Base-by-base conservation (phyloP, 23 tunicate genomes). In the Styela clava region DNA sequence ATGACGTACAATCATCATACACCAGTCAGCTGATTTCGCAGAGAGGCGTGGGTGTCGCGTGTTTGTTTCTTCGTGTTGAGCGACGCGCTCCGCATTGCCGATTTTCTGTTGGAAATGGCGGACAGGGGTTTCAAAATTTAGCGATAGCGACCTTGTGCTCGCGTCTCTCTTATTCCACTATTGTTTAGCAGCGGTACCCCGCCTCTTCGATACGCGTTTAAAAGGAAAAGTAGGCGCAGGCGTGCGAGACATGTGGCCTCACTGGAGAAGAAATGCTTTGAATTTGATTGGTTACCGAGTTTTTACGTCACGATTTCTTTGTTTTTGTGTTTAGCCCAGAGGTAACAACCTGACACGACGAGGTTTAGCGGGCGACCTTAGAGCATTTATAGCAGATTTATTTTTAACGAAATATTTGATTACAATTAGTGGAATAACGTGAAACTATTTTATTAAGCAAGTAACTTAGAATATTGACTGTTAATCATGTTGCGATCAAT, bases 231-330 rank as follows among this genome's bases (percentile, higher is more conserved):
- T 19, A 34, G 16, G 35, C 77, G 77, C 24, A 71, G 35, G 77
- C 77, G 29, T 76, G 81, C 27, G 81, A 52, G 81, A 76, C 81
- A 76, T 56, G 37, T 76, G 81, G 64, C 65, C 65, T 27, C 81
- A 44, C 26, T 51, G 64, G 22, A 52, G 81, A 76, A 52, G 81
- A 56, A 24, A 56, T 76, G 64, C 52, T 2, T 76, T 44, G 52
- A 52, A 76, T 76, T 29, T 76, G 81, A 76, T 76, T 76, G 81
- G 81, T 52, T 76, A n/a, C 62, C 18, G 27, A 9, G 31, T 7
- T 32, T 33, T 9, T 76, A 76, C 81, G 81, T 76, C 81, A 76
- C 65, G 65, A 76, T 33, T 76, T 52, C 65, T 76, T 76, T 52
- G 64, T 76, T 76, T 24, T 76, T 52, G 27, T 52, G 81, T 52